Percentiles rank a stretch among this genome's conserved stretches.
Conservation (phyloP, 2,113 vertebrate species). For the Stigmatopora nigra region DNA sequence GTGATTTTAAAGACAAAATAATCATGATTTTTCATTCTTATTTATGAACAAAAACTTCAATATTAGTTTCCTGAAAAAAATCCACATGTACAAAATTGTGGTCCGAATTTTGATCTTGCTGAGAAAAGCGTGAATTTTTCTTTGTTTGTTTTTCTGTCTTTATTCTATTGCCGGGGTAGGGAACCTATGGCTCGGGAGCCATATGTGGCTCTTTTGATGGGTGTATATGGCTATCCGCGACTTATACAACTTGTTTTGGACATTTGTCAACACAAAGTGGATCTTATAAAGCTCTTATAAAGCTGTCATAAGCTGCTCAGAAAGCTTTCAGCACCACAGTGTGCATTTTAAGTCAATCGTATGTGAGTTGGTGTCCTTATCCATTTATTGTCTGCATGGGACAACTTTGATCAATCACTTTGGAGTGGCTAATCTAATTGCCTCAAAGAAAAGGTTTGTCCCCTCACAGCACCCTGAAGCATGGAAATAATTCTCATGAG, state of each 20-base stretch:
- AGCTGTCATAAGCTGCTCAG: not conserved
- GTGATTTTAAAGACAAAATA: no score
- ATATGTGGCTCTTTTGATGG: no score
- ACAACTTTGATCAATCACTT: not conserved
- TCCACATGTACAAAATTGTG: no score
- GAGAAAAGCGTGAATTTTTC: no score
- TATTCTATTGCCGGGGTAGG: no score
- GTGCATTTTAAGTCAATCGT: not conserved
- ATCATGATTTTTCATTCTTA: no score
- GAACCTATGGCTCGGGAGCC: no score
- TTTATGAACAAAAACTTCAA: no score
- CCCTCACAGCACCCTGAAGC: not conserved
- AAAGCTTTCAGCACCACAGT: not conserved
- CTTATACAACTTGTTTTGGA: not conserved
- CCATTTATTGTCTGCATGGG: not conserved
- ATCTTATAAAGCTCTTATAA: not conserved
- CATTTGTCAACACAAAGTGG: not conserved
- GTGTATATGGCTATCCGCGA: no score
- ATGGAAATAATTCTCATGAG: not conserved
- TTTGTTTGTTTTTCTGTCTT: no score
- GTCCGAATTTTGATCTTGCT: no score
- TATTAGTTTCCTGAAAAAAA: no score
- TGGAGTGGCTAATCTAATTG: not conserved
- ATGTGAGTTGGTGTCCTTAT: not conserved
- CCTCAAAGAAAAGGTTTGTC: constrained; percentile 7